Evolutionary conservation across 37 sponge, comb jelly and placozoan species (phyloP), one percentile per base, ranked within the genome.

Genomic region (Ephydatia muelleri): DNA sequence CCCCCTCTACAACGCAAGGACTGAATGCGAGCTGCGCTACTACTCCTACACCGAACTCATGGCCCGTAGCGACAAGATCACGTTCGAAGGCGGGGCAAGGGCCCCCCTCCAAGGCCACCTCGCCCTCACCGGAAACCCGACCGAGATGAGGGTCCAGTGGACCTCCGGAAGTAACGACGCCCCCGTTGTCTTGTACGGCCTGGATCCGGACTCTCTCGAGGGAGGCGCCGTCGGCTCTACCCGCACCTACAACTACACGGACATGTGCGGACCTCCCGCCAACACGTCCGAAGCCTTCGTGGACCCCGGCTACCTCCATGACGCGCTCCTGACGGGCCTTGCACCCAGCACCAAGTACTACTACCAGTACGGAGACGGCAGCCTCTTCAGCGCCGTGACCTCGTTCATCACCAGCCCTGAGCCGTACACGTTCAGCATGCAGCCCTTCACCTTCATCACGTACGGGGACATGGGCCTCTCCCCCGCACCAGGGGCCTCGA

Each of bases 241-340:
- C 35, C 37, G n/a, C 21, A 91, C 91, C 0, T 91, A 91, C 77
- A 70, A 23, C 30, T 71, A 83, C 26, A 36, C 72, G 43, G 87
- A 91, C 33, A 82, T 91, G 87, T 91, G 91, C 76, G 83, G 85
- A 1, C 78, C 82, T 64, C 91, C 91, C 31, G 91, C 91, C 27
- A 81, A 48, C 43, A 25, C 19, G 3, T 38, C 72, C 35, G 13
- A 23, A 2, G 5, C 76, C 2, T 91, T 91, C 48, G 31, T 67
- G 2, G 72, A 86, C 71, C 91, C 91, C 31, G 91, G 91, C 32
- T 91, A 47, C 64, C 32, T 83, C 28, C 88, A 91, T 38, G 88
- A 87, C 47, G 92, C 87, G 0, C 34, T 91, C 22, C 68, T 91
- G 28, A 77, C 80, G 5, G 49, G 72, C 67, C 84, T 91, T 3